phyloP scores from a whole-genome alignment of 2,113 vertebrate species.

The Siniperca knerii region DNA sequence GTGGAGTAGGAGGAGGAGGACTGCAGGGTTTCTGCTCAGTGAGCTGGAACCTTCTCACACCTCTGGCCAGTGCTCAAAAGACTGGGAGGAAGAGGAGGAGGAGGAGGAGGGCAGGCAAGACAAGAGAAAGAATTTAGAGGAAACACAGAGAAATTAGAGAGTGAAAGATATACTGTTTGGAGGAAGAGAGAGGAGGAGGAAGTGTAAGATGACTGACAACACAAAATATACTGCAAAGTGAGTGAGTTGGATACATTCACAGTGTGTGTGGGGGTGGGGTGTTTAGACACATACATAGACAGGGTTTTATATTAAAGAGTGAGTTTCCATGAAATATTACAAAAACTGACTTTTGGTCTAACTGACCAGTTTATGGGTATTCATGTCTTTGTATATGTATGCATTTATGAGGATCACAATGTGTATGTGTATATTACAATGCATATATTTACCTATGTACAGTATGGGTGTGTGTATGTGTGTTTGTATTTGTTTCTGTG shows the following conservation, averaged over 20 bases:
- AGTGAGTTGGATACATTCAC: not conserved
- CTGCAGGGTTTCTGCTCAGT: constrained; percentile 74
- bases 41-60: constrained; percentile 79
- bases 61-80: constrained; percentile 73
- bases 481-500: constrained; percentile 26
- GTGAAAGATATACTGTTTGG: constrained; percentile 47
- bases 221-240: constrained; percentile 11
- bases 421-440: not conserved
- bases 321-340: not conserved
- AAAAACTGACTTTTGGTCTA: not conserved
- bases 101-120: constrained; percentile 15
- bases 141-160: constrained; percentile 58
- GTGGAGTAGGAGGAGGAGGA: constrained; percentile 53
- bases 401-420: not conserved
- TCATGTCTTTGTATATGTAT: not conserved
- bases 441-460: not conserved
- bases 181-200: constrained; percentile 29
- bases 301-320: not conserved
- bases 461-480: not conserved
- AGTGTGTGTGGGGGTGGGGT: not conserved
- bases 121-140: constrained; percentile 46
- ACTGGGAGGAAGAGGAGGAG: constrained; percentile 33
- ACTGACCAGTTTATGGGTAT: not conserved
- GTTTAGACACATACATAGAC: not conserved
- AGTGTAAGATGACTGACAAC: constrained; percentile 13